These are phyloP conservation scores for Calidris pugnax DNA, from an alignment of 2,113 vertebrate genomes.

Conservation along the genomic window DNA sequence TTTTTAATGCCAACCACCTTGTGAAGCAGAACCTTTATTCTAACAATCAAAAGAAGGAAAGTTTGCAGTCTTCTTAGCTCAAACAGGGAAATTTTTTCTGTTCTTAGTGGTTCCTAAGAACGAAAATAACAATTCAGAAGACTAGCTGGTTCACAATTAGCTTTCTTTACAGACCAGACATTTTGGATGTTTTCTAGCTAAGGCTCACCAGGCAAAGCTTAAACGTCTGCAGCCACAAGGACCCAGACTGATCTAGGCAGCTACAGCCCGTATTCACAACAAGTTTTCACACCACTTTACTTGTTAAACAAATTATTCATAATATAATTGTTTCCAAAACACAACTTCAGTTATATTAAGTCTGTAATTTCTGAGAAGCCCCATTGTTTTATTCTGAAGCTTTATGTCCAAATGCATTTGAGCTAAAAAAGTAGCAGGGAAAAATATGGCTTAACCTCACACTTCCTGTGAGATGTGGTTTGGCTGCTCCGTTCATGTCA, in stretches of 20 bases:
- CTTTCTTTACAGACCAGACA: background rate
- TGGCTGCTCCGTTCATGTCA: background rate
- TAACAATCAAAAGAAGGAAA: background rate
- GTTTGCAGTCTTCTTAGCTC: background rate
- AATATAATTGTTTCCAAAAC: background rate
- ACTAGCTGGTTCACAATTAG: background rate
- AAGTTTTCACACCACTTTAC: background rate
- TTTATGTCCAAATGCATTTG: background rate
- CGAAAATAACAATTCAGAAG: background rate
- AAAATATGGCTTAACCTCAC: background rate
- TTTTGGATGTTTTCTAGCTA: background rate
- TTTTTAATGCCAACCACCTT: background rate
- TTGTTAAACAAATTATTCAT: background rate
- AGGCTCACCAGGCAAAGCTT: background rate
- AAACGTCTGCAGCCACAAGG: background rate
- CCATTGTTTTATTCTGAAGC: background rate
- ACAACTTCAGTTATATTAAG: background rate
- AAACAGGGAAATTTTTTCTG: background rate
- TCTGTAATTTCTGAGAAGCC: background rate
- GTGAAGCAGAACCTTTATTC: background rate
- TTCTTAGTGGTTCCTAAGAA: background rate
- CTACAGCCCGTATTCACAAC: background rate
- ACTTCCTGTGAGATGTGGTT: background rate
- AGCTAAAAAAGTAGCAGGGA: background rate
- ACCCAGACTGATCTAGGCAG: background rate